Percentiles rank a stretch among this genome's conserved stretches.
Evolutionary conservation across 2,888 invertebrate species (phyloP).

Genomic region (Microplitis deprimator): DNA sequence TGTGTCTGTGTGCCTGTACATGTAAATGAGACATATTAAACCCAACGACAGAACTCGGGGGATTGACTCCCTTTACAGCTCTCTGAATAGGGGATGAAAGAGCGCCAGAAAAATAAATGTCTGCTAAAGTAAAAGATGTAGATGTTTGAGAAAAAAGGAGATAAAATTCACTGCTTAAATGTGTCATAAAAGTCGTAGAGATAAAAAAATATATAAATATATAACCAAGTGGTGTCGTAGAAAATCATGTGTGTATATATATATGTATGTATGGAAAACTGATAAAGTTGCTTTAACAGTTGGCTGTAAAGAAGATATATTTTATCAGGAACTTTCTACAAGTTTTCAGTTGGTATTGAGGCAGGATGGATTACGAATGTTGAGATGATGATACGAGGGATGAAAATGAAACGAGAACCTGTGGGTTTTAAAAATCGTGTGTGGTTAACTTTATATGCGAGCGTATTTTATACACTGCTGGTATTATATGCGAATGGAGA

Average conservation of each 20-base stretch:
- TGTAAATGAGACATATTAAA: background rate
- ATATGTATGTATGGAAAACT: constrained; percentile 14
- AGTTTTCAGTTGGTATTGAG: background rate
- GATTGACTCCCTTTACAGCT: constrained; percentile 1
- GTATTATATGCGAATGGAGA: background rate
- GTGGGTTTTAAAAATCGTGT: background rate
- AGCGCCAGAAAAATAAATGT: background rate
- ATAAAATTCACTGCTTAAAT: background rate
- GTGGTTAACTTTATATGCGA: background rate
- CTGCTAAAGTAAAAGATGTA: background rate
- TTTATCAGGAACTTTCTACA: background rate
- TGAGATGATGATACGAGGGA: background rate
- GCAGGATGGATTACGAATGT: background rate
- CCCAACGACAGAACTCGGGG: background rate
- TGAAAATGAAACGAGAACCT: background rate
- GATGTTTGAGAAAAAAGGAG: background rate
- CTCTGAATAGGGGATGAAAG: background rate
- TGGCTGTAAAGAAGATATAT: constrained; percentile 44
- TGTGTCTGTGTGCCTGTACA: background rate
- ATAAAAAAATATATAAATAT: background rate
- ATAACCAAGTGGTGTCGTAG: background rate
- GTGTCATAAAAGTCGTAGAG: background rate
- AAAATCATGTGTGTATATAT: background rate
- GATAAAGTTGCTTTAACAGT: constrained; percentile 44
- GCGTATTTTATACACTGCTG: background rate